Evolutionary conservation across 92 coral and sea anemone species (phyloP), one percentile per base, ranked within the genome.

Genomic region (Parazoanthus darwini): DNA sequence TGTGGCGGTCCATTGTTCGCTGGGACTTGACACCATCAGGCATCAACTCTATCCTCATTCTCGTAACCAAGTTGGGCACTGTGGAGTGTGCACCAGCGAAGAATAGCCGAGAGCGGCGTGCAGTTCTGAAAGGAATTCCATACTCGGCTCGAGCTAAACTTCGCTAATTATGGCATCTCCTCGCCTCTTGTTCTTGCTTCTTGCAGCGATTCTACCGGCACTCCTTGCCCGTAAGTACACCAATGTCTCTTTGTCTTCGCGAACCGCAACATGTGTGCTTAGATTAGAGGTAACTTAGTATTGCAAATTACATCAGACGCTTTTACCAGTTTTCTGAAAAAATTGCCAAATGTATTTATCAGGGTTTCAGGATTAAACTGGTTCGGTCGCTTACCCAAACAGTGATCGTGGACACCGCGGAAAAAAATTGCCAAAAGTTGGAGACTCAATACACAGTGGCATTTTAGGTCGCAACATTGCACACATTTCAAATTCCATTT

Each of bases 101-200:
- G 80, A 76, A 22, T 9, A 76, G 80, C 80, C 80, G 80, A 39
- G 80, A 76, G 80, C 80, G 80, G 16, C 43, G 80, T 76, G 46
- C 14, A 76, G 26, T 76, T 76, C 80, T 76, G 54, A 22, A 76
- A 76, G 11, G 80, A 39, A 76, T 76, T 76, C 80, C 54, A 46
- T 76, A 22, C 80, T 76, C 80, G 51, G 80, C 80, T 76, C 80
- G 51, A n/a, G 80, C 80, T 38, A 76, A 72, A 39, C 80, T 76
- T 76, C 80, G 80, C 80, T 76, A n/a, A 16, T 2, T 76, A 76
- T 76, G 80, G 80, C 33, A 39, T 18, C 48, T 76, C 39, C 13
- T 38, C 43, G 51, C 80, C 80, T 76, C 29, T 39, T 76, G 80
- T 8, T 76, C 38, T 42, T 16, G 13, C 80, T 76, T 76, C 51